Evolutionary conservation across 2,888 invertebrate genomes (phyloP).

Genomic region (Pseudococcus jackbeardsleyi): DNA sequence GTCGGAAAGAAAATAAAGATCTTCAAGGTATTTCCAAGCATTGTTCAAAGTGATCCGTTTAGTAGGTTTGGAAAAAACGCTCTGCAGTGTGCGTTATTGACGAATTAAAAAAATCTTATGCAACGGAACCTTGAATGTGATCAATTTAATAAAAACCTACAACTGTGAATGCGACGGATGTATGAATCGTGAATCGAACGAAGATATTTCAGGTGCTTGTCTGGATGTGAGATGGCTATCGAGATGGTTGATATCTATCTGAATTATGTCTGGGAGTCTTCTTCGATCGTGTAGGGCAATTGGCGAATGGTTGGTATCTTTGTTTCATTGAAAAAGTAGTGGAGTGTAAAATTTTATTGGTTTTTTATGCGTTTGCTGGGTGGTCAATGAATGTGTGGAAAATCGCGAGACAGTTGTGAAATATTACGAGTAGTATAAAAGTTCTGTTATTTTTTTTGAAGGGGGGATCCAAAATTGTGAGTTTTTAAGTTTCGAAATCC

Average conservation of each 20-base stretch:
- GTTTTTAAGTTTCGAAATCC: no score
- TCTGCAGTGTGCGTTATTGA: neutral
- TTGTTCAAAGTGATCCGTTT: neutral
- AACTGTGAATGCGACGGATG: neutral
- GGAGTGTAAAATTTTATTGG: neutral
- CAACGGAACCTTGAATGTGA: neutral
- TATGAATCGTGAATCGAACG: neutral
- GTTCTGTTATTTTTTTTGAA: no score
- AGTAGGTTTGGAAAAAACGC: neutral
- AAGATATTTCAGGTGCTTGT: neutral
- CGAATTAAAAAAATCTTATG: neutral
- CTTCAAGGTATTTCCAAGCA: constrained; percentile 16
- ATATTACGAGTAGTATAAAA: neutral
- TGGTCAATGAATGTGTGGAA: neutral
- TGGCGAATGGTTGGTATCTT: neutral
- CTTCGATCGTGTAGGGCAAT: neutral
- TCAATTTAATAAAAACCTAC: constrained; percentile 5
- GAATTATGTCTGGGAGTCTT: neutral
- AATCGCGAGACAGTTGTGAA: neutral
- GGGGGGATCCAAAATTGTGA: no score
- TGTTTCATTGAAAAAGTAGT: neutral
- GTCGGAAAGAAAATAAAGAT: constrained; percentile 5
- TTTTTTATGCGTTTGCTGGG: neutral
- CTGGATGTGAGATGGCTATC: neutral
- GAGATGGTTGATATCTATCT: neutral